Conservation (phyloP, 2,888 invertebrate genomes). For the Chalcosyrphus nemorum region DNA sequence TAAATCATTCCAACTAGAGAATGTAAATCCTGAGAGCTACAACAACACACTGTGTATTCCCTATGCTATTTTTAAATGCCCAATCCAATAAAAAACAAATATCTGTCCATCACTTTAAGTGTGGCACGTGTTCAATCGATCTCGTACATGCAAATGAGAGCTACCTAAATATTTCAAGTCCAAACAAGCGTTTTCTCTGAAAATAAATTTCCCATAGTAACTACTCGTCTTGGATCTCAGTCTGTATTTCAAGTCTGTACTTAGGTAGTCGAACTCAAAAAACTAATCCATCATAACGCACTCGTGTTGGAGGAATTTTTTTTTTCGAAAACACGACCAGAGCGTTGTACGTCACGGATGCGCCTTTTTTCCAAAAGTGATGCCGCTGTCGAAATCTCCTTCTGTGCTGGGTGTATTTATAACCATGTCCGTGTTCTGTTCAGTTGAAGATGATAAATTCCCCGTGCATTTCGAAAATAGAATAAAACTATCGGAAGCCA, state of each 20-base stretch:
- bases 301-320: neutral
- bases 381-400: slow-evolving; percentile 22
- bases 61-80: slow-evolving; percentile 45
- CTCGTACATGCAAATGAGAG: slow-evolving; percentile 18
- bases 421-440: slow-evolving; percentile 7
- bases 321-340: neutral
- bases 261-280: slow-evolving; percentile 19
- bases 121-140: slow-evolving; percentile 67
- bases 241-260: slow-evolving; percentile 17
- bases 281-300: slow-evolving; percentile 48
- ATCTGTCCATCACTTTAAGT: slow-evolving; percentile 63
- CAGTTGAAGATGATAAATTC: slow-evolving; percentile 45
- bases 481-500: slow-evolving; percentile 11
- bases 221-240: too few species aligned
- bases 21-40: neutral
- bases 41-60: neutral
- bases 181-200: slow-evolving; percentile 44
- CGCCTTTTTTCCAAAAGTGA: slow-evolving; percentile 29
- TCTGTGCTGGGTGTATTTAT: slow-evolving; percentile 26
- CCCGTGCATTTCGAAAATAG: slow-evolving; percentile 34
- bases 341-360: slow-evolving; percentile 40
- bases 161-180: slow-evolving; percentile 40
- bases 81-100: slow-evolving; percentile 49
- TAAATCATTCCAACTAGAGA: slow-evolving; percentile 38
- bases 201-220: slow-evolving; percentile 39